Conservation (phyloP, 2,888 invertebrate genomes). For the Meiosimyza decipiens region DNA sequence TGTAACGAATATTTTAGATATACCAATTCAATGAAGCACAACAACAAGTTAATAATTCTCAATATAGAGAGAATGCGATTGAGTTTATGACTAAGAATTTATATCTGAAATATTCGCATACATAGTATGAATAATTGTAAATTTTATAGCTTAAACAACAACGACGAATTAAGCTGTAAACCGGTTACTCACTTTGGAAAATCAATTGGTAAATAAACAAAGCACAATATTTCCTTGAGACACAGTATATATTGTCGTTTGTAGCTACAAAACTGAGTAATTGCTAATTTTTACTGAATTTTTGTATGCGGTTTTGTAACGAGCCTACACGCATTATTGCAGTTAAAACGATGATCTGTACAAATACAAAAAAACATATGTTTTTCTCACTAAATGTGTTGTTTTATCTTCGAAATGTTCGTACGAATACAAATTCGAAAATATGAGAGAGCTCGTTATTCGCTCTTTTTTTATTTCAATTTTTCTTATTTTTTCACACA, state of each 20-base stretch:
- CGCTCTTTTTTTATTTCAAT: not conserved
- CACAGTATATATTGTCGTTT: not conserved
- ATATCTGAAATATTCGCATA: not conserved
- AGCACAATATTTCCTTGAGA: slow-evolving; percentile 21
- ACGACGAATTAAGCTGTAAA: too few species aligned
- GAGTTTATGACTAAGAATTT: too few species aligned
- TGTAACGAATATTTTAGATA: not conserved
- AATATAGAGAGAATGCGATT: too few species aligned
- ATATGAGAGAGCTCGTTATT: not conserved
- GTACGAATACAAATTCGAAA: not conserved
- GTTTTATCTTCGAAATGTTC: slow-evolving; percentile 15
- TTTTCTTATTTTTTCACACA: not conserved
- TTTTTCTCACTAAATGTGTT: slow-evolving; percentile 10
- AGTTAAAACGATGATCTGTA: not conserved
- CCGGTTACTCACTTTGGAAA: too few species aligned
- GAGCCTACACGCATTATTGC: too few species aligned
- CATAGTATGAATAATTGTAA: not conserved
- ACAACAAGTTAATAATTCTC: too few species aligned
- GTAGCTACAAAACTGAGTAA: too few species aligned
- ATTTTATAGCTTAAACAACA: too few species aligned
- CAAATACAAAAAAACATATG: slow-evolving; percentile 32
- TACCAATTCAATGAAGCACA: not conserved
- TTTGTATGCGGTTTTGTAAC: too few species aligned
- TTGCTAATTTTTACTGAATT: too few species aligned
- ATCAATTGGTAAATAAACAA: slow-evolving; percentile 31